These are phyloP conservation scores for Papilio elwesi DNA, from an alignment of 2,888 invertebrate species.

Conservation along the genomic window DNA sequence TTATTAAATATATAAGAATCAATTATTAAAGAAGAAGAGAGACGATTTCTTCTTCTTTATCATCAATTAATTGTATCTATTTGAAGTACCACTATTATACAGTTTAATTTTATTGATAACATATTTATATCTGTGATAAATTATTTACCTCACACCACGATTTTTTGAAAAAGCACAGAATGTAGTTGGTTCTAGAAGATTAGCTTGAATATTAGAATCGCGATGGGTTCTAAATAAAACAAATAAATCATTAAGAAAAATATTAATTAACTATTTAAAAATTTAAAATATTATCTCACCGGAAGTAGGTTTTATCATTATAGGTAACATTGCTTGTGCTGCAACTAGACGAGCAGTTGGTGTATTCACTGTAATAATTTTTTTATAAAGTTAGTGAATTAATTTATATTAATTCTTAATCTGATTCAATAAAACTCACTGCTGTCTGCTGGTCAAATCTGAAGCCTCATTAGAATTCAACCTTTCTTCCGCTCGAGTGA, in stretches of 20 bases:
- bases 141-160: constrained; percentile 19
- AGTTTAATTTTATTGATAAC: neutral
- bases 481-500: constrained; percentile 25
- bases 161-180: constrained; percentile 29
- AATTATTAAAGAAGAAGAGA: no score
- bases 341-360: constrained; percentile 24
- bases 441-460: neutral
- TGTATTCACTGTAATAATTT: constrained; percentile 25
- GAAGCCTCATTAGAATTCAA: constrained; percentile 2
- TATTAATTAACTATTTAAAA: neutral
- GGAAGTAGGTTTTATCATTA: constrained; percentile 27
- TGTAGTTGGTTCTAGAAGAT: constrained; percentile 36
- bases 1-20: neutral
- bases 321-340: constrained; percentile 27
- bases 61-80: no score
- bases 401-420: no score
- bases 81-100: neutral
- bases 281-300: constrained; percentile 22
- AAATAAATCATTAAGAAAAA: neutral
- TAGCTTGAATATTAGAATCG: constrained; percentile 44
- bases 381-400: neutral
- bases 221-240: constrained; percentile 37
- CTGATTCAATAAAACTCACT: constrained; percentile 19
- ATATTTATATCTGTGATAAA: constrained; percentile 13
- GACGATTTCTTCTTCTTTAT: no score